These are phyloP conservation scores for Halcyon chelicuti DNA, from an alignment of 2,797 vertebrate species.

Conservation along the genomic window DNA sequence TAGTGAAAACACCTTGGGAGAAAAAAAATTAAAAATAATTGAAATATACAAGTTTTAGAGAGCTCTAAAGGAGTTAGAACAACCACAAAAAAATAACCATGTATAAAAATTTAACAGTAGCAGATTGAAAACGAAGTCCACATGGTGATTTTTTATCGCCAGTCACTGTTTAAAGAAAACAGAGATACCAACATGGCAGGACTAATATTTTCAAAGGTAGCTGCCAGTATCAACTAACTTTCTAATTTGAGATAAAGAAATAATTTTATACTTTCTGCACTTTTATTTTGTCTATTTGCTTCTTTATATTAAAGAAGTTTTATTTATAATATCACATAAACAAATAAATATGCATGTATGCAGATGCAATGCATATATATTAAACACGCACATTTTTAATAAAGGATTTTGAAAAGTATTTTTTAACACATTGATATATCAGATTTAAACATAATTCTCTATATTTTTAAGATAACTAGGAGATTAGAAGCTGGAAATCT, in stretches of 20 bases:
- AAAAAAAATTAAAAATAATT: background rate
- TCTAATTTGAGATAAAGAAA: background rate
- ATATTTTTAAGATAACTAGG: background rate
- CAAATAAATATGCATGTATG: background rate
- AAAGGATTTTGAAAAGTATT: background rate
- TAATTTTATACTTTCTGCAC: background rate
- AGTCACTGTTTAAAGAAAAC: background rate
- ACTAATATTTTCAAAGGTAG: background rate
- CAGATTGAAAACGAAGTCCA: background rate
- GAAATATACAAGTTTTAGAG: background rate
- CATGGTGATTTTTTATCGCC: background rate
- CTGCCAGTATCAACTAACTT: background rate
- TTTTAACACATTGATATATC: background rate
- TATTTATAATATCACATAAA: background rate
- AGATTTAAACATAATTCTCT: background rate
- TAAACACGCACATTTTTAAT: background rate
- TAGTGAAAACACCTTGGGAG: background rate
- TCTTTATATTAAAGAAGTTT: background rate
- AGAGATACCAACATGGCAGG: background rate
- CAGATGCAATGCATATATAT: background rate
- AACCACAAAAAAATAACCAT: background rate
- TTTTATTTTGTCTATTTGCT: background rate
- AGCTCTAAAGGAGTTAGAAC: background rate
- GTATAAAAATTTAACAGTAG: background rate
- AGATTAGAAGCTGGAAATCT: background rate